phyloP scores from a whole-genome alignment of 2,888 invertebrate species.

The Campoplex capitator region DNA sequence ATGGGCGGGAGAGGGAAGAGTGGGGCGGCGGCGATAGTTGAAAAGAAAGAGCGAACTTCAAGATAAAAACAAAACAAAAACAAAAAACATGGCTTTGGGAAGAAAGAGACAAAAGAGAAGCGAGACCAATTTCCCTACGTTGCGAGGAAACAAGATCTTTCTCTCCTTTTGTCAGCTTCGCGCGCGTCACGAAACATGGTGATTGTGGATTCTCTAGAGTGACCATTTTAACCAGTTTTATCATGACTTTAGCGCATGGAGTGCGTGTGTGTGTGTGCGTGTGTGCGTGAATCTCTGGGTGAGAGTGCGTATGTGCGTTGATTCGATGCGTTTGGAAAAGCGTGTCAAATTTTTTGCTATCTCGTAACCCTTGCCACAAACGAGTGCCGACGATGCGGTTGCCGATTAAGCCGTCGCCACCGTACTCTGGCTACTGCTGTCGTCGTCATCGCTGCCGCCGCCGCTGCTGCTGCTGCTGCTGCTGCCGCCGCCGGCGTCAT shows the following conservation, averaged over 20 bases:
- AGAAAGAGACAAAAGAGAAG: constrained; percentile 39
- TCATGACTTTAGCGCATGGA: constrained; percentile 83
- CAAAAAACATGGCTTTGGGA: neutral
- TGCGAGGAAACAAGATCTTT: constrained; percentile 74
- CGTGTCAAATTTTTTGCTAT: constrained; percentile 40
- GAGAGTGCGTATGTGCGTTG: constrained; percentile 20
- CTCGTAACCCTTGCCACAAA: constrained; percentile 35
- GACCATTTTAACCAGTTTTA: constrained; percentile 80
- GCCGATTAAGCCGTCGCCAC: neutral
- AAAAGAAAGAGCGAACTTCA: constrained; percentile 21
- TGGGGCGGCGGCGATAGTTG: constrained; percentile 19
- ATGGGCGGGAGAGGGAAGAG: neutral
- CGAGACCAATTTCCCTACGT: constrained; percentile 66
- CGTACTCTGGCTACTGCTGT: constrained; percentile 17
- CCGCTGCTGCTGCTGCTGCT: constrained; percentile 25
- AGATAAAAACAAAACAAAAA: neutral
- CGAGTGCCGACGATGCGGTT: constrained; percentile 16
- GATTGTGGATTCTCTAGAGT: constrained; percentile 78
- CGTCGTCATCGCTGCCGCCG: constrained; percentile 15
- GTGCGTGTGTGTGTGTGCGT: constrained; percentile 67
- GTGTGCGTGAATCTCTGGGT: constrained; percentile 41
- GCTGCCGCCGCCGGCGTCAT: neutral
- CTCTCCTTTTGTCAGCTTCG: constrained; percentile 45
- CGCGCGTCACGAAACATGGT: constrained; percentile 17
- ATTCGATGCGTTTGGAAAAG: constrained; percentile 36